Evolutionary conservation across 64 coral and sea anemone species (phyloP).

Genomic region (Pocillopora verrucosa): DNA sequence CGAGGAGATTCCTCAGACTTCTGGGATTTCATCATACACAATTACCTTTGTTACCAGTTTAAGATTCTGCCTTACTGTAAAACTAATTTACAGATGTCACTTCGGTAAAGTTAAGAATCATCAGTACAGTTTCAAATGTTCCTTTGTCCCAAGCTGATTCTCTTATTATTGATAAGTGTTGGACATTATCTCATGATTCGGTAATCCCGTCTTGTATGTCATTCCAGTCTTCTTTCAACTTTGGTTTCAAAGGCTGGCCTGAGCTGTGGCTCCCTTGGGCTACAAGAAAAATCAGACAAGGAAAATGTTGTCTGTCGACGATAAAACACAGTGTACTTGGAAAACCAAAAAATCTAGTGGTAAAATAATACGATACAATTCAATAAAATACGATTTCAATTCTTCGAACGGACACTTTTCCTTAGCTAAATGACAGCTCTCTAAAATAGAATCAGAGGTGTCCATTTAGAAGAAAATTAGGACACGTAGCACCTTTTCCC

Average conservation of each 20-base stretch:
- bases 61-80: background rate
- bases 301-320: background rate
- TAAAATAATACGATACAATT: background rate
- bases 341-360: background rate
- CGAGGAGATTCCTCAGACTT: too few species aligned
- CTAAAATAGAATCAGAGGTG: too few species aligned
- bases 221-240: background rate
- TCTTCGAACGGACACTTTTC: too few species aligned
- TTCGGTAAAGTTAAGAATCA: background rate
- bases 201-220: background rate
- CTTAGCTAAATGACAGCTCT: too few species aligned
- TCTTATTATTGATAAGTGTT: too few species aligned
- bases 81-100: background rate
- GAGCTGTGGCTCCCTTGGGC: slow-evolving; percentile 2
- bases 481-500: too few species aligned
- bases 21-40: background rate
- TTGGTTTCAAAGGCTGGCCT: slow-evolving; percentile 11
- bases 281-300: background rate
- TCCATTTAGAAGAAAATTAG: too few species aligned
- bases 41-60: background rate
- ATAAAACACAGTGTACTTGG: too few species aligned
- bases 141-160: background rate
- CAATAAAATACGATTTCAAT: too few species aligned
- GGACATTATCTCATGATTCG: background rate
- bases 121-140: background rate